phyloP scores from a whole-genome alignment of 2,888 invertebrate genomes.

The Theretra japonica region DNA sequence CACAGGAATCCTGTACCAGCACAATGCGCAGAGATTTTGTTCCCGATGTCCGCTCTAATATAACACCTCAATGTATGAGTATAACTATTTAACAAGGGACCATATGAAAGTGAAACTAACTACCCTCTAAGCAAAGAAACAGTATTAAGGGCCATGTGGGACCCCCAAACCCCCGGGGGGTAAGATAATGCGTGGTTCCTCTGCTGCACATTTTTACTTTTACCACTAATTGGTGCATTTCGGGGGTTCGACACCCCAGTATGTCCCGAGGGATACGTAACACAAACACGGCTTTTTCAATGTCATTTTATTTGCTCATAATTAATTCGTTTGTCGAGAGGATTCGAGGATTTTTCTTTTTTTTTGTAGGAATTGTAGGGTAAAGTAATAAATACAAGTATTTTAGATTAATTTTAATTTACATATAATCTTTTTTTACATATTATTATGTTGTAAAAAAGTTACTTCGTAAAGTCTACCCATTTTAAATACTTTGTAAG shows the following conservation, averaged over 20 bases:
- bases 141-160: conserved; percentile 80
- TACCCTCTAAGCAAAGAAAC: conserved; percentile 80
- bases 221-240: conserved; percentile 83
- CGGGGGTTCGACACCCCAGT: conserved; percentile 69
- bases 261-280: conserved; percentile 63
- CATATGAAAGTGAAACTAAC: conserved; percentile 74
- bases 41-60: too few species aligned
- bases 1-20: too few species aligned
- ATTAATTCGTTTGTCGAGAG: conserved; percentile 48
- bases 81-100: conserved; percentile 69
- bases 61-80: too few species aligned
- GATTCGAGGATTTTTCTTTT: neutral
- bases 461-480: too few species aligned
- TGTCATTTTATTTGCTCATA: conserved; percentile 73
- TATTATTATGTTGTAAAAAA: too few species aligned
- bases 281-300: conserved; percentile 71
- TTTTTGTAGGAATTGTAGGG: neutral
- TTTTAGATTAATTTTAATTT: too few species aligned
- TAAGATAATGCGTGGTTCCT: conserved; percentile 77
- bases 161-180: conserved; percentile 61
- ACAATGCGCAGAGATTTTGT: too few species aligned
- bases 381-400: neutral
- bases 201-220: conserved; percentile 81
- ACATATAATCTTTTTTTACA: too few species aligned
- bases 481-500: too few species aligned